Evolutionary conservation across 2,888 invertebrate species (phyloP).

Genomic region (Diarsia brunnea): DNA sequence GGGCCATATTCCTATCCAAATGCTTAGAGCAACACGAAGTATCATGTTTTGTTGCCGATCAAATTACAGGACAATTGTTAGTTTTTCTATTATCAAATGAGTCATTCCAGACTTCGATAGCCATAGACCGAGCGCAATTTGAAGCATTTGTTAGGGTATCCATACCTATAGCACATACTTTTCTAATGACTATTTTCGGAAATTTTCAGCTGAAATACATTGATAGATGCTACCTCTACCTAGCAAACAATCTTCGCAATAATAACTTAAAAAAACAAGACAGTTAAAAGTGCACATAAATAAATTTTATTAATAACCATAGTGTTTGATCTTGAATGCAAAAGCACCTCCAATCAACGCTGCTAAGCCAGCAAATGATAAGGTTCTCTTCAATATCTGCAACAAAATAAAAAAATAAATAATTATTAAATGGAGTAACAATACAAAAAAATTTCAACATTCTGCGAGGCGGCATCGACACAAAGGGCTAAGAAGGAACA

Average conservation of each 20-base stretch:
- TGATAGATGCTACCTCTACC: not conserved
- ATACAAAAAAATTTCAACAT: too few relatives aligned
- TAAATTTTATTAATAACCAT: constrained; percentile 20
- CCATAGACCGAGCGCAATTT: not conserved
- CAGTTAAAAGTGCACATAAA: not conserved
- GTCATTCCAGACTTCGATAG: too few relatives aligned
- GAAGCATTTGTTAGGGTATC: not conserved
- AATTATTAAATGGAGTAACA: too few relatives aligned
- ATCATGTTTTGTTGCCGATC: constrained; percentile 21
- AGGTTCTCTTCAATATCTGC: constrained; percentile 68
- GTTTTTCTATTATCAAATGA: not conserved
- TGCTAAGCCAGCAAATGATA: constrained; percentile 49
- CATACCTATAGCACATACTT: not conserved
- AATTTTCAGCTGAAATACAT: not conserved
- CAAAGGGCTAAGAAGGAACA: too few relatives aligned
- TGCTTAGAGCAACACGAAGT: constrained; percentile 26
- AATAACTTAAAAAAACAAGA: not conserved
- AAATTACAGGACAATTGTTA: not conserved
- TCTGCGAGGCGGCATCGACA: too few relatives aligned
- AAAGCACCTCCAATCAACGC: constrained; percentile 43
- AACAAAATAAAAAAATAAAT: constrained; percentile 45
- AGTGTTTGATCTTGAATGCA: constrained; percentile 35
- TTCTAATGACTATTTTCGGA: not conserved
- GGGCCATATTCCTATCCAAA: constrained; percentile 18
- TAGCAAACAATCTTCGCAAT: not conserved